Evolutionary conservation across 2,797 vertebrate species (phyloP), one percentile per base, ranked within the genome.

Genomic region (Epinephelus coioides): DNA sequence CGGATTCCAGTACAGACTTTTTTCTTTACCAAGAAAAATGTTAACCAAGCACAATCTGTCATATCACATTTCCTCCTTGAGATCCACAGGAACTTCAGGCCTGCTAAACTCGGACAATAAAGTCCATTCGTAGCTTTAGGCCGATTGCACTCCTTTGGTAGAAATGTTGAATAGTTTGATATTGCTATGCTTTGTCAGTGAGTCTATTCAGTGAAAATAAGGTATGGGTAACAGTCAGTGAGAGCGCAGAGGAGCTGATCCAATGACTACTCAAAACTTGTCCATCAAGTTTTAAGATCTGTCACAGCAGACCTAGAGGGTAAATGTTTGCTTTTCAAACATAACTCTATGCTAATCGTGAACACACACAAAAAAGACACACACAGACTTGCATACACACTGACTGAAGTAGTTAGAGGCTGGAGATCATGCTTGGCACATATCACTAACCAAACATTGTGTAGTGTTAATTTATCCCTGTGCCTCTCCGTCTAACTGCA

Each of bases 311-410:
- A 89, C 73, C 73, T 54, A 13, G 76, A 87, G 86, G 82, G 88
- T 77, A 91, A 92, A 91, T 93, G 94, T 94, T 95, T 93, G 88
- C 87, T 90, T 94, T 95, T 93, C 79, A 92, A 91, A 92, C 87
- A 87, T 69, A 77, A 85, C 86, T 73, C 72, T 57, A 54, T 56
- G 66, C 82, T 88, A 87, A 90, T 88, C 71, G 47, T 63, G 82
- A 80, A 68, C 72, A 66, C 71, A 30, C 66, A 74, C 71, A 47
- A 50, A 80, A 68, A 69, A 66, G 69, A 30, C 66, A 74, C 71
- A 47, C 55, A 34, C 40, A 65, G 19, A 19, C 63, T 53, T 6
- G 15, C 46, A 14, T 34, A 56, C 70, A 66, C 81, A 77, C 71
- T 69, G 38, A 77, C 71, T 69, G 38, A 63, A 71, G 79, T 50